These are phyloP conservation scores for Gallinago paraguaiae DNA, from an alignment of 2,113 vertebrate species.

Conservation along the genomic window DNA sequence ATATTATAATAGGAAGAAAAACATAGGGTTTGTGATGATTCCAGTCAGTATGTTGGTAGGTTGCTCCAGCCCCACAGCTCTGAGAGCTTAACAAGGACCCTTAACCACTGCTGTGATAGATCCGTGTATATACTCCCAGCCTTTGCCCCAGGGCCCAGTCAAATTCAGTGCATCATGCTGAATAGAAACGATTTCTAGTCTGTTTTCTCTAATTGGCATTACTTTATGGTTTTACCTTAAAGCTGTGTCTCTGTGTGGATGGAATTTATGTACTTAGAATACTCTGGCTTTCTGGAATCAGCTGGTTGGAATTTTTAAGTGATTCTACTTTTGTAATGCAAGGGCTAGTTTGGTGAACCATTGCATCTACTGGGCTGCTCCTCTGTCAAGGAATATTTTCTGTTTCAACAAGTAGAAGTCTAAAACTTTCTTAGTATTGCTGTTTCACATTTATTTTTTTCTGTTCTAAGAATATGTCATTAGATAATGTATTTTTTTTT, in stretches of 20 bases:
- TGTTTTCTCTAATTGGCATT: not conserved
- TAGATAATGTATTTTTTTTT: not conserved
- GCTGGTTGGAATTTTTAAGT: not conserved
- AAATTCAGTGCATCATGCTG: not conserved
- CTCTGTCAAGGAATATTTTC: not conserved
- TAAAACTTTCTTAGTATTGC: not conserved
- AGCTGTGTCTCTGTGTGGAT: not conserved
- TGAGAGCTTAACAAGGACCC: not conserved
- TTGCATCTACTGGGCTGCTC: not conserved
- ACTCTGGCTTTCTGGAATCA: not conserved
- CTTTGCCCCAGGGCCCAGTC: too few relatives aligned
- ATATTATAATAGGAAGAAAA: not conserved
- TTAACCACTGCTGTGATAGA: not conserved
- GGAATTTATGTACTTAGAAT: not conserved
- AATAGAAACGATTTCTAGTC: not conserved
- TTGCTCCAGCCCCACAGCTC: not conserved
- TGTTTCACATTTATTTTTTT: not conserved
- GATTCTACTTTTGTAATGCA: not conserved
- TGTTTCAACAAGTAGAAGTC: not conserved
- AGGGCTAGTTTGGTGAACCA: not conserved
- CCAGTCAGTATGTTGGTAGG: not conserved
- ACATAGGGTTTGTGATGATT: not conserved
- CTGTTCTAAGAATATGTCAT: not conserved
- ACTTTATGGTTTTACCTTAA: not conserved
- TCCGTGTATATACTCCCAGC: fast-evolving